A percentile compares a stretch with the other conserved stretches of the same genome.
Evolutionary conservation across 2,888 invertebrate species (phyloP).

Genomic region (Hirtodrosophila trivittata): DNA sequence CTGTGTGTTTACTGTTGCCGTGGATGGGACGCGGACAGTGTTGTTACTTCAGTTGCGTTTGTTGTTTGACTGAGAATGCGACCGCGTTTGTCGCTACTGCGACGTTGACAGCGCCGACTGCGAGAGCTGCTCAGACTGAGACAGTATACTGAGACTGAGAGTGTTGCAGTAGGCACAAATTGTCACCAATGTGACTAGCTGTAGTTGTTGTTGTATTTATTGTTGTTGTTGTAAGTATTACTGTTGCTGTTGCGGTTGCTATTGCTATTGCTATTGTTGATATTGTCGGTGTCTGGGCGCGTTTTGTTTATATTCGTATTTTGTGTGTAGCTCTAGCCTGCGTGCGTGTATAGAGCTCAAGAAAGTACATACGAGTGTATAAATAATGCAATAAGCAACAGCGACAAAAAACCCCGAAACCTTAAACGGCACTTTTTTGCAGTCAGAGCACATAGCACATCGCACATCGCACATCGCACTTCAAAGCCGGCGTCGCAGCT

Average conservation of each 20-base stretch:
- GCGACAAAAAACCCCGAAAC: slow-evolving; percentile 58
- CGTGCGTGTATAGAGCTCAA: slow-evolving; percentile 36
- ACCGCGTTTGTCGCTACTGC: slow-evolving; percentile 52
- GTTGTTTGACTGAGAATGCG: slow-evolving; percentile 75
- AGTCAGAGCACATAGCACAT: slow-evolving; percentile 67
- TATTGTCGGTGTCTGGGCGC: slow-evolving; percentile 25
- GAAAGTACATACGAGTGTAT: slow-evolving; percentile 52
- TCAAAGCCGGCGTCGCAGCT: slow-evolving; percentile 47
- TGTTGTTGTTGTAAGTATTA: slow-evolving; percentile 35
- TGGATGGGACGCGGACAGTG: slow-evolving; percentile 53
- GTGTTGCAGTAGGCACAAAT: slow-evolving; percentile 65
- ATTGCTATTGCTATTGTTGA: slow-evolving; percentile 36
- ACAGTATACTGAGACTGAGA: slow-evolving; percentile 43
- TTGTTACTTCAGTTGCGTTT: slow-evolving; percentile 75
- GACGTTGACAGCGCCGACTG: slow-evolving; percentile 38
- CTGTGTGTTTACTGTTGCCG: slow-evolving; percentile 18
- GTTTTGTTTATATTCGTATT: slow-evolving; percentile 59
- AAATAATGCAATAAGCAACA: slow-evolving; percentile 72
- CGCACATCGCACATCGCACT: slow-evolving; percentile 55
- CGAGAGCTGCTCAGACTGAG: slow-evolving; percentile 39
- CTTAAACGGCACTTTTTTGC: slow-evolving; percentile 74
- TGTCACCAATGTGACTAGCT: slow-evolving; percentile 59
- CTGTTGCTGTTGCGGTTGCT: slow-evolving; percentile 36
- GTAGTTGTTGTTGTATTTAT: slow-evolving; percentile 23
- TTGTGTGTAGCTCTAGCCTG: slow-evolving; percentile 35